Base-by-base conservation (phyloP, 2,113 vertebrate genomes). In the Solea solea region DNA sequence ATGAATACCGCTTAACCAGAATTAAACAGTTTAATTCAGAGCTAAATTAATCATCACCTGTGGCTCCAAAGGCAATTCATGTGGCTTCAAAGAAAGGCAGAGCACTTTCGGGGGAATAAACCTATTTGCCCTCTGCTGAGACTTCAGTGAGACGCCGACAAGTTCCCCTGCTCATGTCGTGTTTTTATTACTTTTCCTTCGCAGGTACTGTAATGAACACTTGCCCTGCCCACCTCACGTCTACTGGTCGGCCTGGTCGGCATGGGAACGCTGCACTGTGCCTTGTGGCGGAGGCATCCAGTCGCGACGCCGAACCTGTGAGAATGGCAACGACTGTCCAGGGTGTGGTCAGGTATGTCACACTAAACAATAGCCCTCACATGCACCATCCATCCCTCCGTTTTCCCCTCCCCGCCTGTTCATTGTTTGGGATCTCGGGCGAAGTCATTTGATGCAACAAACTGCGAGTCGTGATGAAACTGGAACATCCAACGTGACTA, bases 131-230 rank as follows among this genome's bases (percentile, higher is more conserved):
- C 21, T 27, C 57, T 45, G 16, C 41, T 59, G 44, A 8, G 34
- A 42, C 41, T 5, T 42, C 41, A 42, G 9, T 42, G 21, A 34
- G 34, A 34, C 34, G 5, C 3, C 34, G 5, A 3, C 34, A 6
- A 34, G 34, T 34, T 34, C 34, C 21, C 42, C 2, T 11, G 42
- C 42, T 44, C 42, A 44, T 34, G 34, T 34, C 44, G 46, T 49
- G 51, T 14, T 25, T 8, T 59, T 8, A 15, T 34, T 58, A 46
- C 45, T 89, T 34, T 50, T 52, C 0, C 74, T 81, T 82, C 80
- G 61, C 84, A 99, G 97, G 86, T 99, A 98, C 90, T 99, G 97
- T 86, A 99, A 99, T 5, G 97, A 99, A 82, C 96, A 99, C 68
- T 90, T 98, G 83, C 91, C 96, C 59, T 99, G 97, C 82, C 96